Base-by-base conservation (phyloP, 2,113 vertebrate genomes). In the human (Homo sapiens) region DNA sequence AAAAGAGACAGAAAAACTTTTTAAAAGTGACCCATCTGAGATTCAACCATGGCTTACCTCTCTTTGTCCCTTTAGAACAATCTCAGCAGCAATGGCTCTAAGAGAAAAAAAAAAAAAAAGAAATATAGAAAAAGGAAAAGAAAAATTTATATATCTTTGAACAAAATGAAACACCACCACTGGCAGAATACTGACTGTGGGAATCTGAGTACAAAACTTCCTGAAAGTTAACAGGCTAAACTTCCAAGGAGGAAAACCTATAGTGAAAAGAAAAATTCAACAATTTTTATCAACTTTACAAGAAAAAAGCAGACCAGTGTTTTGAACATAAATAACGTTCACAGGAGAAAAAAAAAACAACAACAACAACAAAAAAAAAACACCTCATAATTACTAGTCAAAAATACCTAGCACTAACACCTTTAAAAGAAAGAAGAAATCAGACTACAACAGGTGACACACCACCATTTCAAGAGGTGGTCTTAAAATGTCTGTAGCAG, bases 1-100 rank as follows among this genome's bases (percentile, higher is more conserved):
- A 88, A 95, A 95, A 79, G 85, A 57, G 68, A 57, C 14, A 84
- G 18, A 92, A 76, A 23, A 95, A 66, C 68, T 82, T 95, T 87
- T 50, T 59, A 64, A 82, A 61, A 35, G 20, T 76, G 84, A 93
- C 66, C 64, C 84, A 94, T 97, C 84, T 96, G 76, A 96, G 79
- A 97, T 57, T 85, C 87, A 92, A 55, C 97, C 52, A 93, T 97
- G 80, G 99, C 99, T 99, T 99, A 99, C 99, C 99, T 99, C 99
- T 96, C 98, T 99, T 81, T 98, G 98, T 98, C 99, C 99, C 98
- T 99, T 99, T 89, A 99, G 98, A 98, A 99, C 99, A 98, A 97
- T 99, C 98, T 99, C 99, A 98, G 99, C 99, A 95, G 99, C 99
- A 97, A 99, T 99, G 96, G 99, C 99, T 99, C 99, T 99, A 99